These are phyloP conservation scores for Ageneiosus marmoratus DNA, from an alignment of 2,113 vertebrate genomes.

Conservation along the genomic window DNA sequence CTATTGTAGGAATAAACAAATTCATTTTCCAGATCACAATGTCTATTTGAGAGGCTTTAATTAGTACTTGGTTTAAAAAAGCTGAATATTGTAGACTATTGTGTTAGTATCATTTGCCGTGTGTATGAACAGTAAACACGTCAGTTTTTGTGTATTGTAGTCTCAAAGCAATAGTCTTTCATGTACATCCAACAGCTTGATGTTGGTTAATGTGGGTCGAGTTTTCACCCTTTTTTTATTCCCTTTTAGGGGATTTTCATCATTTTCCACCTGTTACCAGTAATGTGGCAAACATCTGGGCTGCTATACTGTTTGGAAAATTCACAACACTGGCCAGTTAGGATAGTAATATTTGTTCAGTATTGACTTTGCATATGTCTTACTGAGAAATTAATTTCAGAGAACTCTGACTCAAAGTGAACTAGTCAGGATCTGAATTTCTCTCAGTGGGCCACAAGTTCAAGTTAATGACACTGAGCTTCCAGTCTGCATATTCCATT, in stretches of 20 bases:
- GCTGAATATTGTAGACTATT: neutral
- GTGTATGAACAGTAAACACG: constrained; percentile 42
- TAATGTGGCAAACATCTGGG: constrained; percentile 40
- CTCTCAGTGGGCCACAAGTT: constrained; percentile 25
- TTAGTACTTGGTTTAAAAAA: neutral
- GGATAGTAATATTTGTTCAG: constrained; percentile 12
- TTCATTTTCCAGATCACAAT: constrained; percentile 21
- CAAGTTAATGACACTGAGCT: constrained; percentile 30
- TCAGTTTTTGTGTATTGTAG: constrained; percentile 41
- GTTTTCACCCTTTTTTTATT: neutral
- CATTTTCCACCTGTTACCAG: constrained; percentile 50
- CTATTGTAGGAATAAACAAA: neutral
- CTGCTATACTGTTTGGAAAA: constrained; percentile 21
- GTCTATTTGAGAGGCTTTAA: neutral
- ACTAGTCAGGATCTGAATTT: constrained; percentile 24
- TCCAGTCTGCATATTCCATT: constrained; percentile 36
- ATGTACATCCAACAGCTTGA: constrained; percentile 47
- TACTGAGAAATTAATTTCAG: constrained; percentile 9
- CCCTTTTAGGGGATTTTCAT: constrained; percentile 4
- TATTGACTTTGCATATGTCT: constrained; percentile 27
- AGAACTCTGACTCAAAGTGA: constrained; percentile 10
- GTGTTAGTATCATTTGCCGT: constrained; percentile 51
- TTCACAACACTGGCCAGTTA: constrained; percentile 8
- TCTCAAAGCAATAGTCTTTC: constrained; percentile 45
- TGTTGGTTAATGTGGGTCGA: constrained; percentile 22